Evolutionary conservation across 2,888 invertebrate genomes (phyloP).

Genomic region (Lasioglossum malachurum): DNA sequence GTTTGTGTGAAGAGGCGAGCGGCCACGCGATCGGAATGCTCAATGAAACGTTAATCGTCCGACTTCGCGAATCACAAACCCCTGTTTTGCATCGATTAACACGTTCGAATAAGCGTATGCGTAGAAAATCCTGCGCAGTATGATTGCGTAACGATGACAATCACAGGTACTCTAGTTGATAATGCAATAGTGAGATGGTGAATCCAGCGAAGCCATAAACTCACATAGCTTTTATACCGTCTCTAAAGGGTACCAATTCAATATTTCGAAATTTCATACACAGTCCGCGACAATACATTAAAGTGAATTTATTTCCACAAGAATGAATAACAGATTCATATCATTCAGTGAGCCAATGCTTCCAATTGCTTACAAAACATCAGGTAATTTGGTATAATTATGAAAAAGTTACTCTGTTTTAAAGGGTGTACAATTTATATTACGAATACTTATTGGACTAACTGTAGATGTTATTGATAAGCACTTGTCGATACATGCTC

Average conservation of each 20-base stretch:
- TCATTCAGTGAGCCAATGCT: too few relatives aligned
- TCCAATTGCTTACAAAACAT: too few relatives aligned
- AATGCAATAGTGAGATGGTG: background rate
- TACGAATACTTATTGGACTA: too few relatives aligned
- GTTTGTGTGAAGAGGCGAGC: conserved; percentile 51
- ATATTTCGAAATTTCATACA: background rate
- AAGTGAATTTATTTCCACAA: too few relatives aligned
- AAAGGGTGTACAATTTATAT: too few relatives aligned
- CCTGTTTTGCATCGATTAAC: conserved; percentile 5
- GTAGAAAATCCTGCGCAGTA: background rate
- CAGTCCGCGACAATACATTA: too few relatives aligned
- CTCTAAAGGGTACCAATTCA: background rate
- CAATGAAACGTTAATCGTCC: conserved; percentile 47
- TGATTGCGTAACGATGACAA: background rate
- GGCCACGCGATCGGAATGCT: conserved; percentile 53
- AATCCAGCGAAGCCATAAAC: background rate
- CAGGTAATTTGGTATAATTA: too few relatives aligned
- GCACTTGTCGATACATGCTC: too few relatives aligned
- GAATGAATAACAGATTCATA: too few relatives aligned
- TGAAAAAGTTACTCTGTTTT: too few relatives aligned
- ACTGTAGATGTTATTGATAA: too few relatives aligned
- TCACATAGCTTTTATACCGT: too few relatives aligned
- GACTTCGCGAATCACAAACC: conserved; percentile 20
- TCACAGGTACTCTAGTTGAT: background rate
- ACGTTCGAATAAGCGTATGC: background rate